Conservation (phyloP, 1,140 invertebrate genomes). For the Proctacanthus coquilletti region DNA sequence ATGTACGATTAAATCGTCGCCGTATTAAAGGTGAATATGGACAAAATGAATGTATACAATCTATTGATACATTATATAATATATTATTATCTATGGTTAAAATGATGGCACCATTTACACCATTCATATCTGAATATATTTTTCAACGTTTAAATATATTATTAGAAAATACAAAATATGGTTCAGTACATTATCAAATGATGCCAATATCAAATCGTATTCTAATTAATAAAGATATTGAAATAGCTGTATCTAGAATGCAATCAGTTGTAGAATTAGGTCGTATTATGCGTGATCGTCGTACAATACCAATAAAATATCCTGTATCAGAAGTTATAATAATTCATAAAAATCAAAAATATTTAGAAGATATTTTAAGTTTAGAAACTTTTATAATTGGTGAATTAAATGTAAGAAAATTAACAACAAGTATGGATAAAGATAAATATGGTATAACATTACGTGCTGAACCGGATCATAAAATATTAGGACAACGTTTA, state of each 20-base stretch:
- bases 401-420: conserved; percentile 82
- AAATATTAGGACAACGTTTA: conserved; percentile 63
- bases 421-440: conserved; percentile 87
- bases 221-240: conserved; percentile 76
- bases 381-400: conserved; percentile 79
- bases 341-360: conserved; percentile 69
- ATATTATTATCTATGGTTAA: conserved; percentile 81
- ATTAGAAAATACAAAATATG: conserved; percentile 12
- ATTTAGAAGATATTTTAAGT: conserved; percentile 65
- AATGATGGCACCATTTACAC: conserved; percentile 94
- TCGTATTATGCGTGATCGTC: conserved; percentile 79
- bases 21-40: conserved; percentile 78
- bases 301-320: conserved; percentile 90
- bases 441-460: conserved; percentile 85
- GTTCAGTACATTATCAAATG: conserved; percentile 79
- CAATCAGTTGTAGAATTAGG: conserved; percentile 92
- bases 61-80: conserved; percentile 74
- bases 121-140: conserved; percentile 92
- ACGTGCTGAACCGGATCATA: conserved; percentile 85
- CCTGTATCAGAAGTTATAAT: conserved; percentile 91
- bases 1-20: conserved; percentile 91
- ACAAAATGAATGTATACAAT: conserved; percentile 61
- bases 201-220: conserved; percentile 54
- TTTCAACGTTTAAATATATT: conserved; percentile 63
- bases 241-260: conserved; percentile 81